Evolutionary conservation across 2,113 vertebrate genomes (phyloP).

Genomic region (Forbesichthys papilliferus): DNA sequence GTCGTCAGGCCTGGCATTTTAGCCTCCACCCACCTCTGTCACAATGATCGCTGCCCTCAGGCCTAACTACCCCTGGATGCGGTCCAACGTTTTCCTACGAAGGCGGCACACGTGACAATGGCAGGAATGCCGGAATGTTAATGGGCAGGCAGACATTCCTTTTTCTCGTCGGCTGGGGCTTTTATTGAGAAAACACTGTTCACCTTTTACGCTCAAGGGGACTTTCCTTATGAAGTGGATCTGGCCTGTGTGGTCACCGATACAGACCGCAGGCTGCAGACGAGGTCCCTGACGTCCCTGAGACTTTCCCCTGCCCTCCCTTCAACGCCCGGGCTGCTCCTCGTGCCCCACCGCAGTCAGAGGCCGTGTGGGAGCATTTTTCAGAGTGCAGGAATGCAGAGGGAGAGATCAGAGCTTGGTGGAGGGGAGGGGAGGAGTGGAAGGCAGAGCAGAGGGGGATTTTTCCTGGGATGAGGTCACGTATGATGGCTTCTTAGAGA

Average conservation of each 20-base stretch:
- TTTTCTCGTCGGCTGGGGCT: too few relatives aligned
- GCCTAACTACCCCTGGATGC: background rate
- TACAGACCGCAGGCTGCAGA: slow-evolving; percentile 54
- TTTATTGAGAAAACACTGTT: background rate
- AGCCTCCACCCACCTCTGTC: background rate
- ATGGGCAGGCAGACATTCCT: background rate
- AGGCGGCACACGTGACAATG: background rate
- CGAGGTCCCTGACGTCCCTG: slow-evolving; percentile 61
- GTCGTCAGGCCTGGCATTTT: background rate
- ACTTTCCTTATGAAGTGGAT: slow-evolving; percentile 36
- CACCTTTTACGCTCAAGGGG: slow-evolving; percentile 27
- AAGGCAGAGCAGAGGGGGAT: slow-evolving; percentile 65
- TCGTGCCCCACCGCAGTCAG: slow-evolving; percentile 9
- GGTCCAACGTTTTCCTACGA: background rate
- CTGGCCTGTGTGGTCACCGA: slow-evolving; percentile 14
- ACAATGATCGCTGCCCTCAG: background rate
- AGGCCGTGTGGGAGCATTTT: slow-evolving; percentile 72
- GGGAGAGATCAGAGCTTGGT: slow-evolving; percentile 43
- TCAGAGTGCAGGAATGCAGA: slow-evolving; percentile 72
- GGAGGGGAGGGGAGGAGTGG: slow-evolving; percentile 36
- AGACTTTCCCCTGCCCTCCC: slow-evolving; percentile 45
- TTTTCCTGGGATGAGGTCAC: slow-evolving; percentile 79
- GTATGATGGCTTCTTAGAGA: slow-evolving; percentile 60
- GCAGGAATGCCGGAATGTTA: background rate
- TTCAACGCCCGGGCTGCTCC: slow-evolving; percentile 6